Conservation (phyloP, 2,113 vertebrate species). For the Macaca nemestrina region DNA sequence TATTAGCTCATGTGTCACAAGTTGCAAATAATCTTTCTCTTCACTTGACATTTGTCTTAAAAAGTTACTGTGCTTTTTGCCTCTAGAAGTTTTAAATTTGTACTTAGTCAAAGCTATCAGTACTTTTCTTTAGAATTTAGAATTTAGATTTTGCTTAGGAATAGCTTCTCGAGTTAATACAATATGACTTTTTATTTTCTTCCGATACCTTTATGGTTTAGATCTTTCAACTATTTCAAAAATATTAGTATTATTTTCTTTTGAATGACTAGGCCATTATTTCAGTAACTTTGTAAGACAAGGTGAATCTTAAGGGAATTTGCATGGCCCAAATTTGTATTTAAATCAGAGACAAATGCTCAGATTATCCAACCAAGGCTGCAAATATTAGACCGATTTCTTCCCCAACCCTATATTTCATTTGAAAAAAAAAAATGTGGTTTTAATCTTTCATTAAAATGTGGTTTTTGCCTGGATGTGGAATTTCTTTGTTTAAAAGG, state of each 20-base stretch:
- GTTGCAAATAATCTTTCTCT: neutral
- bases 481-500: neutral
- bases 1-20: neutral
- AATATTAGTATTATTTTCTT: neutral
- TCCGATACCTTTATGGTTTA: neutral
- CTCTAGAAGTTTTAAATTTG: neutral
- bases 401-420: neutral
- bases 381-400: neutral
- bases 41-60: neutral
- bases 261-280: neutral
- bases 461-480: slow-evolving; percentile 2
- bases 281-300: neutral
- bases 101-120: neutral
- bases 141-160: neutral
- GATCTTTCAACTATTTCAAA: neutral
- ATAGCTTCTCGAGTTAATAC: neutral
- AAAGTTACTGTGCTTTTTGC: neutral
- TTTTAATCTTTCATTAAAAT: slow-evolving; percentile 47
- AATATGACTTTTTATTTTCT: neutral
- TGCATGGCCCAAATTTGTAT: neutral
- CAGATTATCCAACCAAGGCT: neutral
- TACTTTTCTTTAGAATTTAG: neutral
- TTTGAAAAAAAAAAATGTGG: neutral
- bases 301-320: neutral
- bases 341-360: slow-evolving; percentile 31